phyloP scores from a whole-genome alignment of 2,797 vertebrate genomes.

The Tragopan temminckii region DNA sequence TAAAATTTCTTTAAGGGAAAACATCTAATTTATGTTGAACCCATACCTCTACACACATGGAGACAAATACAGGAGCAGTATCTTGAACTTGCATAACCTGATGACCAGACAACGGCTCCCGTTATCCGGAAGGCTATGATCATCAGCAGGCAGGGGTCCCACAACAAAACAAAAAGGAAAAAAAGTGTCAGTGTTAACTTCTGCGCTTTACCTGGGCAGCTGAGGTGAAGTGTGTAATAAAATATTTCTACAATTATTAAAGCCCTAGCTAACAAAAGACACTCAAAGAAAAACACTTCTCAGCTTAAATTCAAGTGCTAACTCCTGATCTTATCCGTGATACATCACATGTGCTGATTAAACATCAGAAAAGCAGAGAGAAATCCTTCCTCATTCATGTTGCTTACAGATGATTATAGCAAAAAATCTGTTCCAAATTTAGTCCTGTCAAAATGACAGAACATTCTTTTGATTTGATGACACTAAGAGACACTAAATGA shows the following conservation, averaged over 20 bases:
- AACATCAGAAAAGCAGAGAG: neutral
- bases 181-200: neutral
- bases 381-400: constrained; percentile 1
- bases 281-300: neutral
- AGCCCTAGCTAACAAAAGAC: neutral
- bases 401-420: constrained; percentile 15
- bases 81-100: neutral
- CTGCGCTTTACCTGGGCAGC: neutral
- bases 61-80: neutral
- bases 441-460: neutral
- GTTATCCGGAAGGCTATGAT: neutral
- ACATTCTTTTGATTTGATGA: neutral
- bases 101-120: neutral
- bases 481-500: constrained; percentile 15
- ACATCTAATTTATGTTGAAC: neutral
- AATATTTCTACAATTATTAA: neutral
- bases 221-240: neutral
- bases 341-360: neutral
- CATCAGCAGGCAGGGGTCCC: neutral
- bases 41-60: neutral
- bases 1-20: neutral
- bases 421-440: constrained; percentile 21
- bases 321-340: neutral
- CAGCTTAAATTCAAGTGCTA: neutral
- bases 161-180: neutral